Evolutionary conservation across 2,797 vertebrate species (phyloP), one percentile per base, ranked within the genome.

Genomic region (Macropodus opercularis): DNA sequence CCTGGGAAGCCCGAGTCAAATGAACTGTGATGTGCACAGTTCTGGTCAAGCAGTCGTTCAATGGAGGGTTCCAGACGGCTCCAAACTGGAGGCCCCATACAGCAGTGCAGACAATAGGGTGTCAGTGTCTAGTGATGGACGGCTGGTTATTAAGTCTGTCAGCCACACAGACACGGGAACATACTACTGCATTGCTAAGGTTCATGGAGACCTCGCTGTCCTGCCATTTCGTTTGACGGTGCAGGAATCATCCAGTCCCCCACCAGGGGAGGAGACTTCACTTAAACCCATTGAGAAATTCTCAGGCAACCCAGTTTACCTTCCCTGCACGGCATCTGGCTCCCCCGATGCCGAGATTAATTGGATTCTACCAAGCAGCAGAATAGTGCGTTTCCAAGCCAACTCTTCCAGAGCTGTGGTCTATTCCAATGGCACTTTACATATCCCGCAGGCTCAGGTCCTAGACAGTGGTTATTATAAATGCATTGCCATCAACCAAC

Each of bases 51-150:
- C 92, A 0, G 68, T 77, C 0, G 39, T 96, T 42, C 71, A 71
- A 9, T 98, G 96, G 96, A 70, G 91, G 68, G 82, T 98, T 12
- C 95, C 96, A 1, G 88, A 94, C 6, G 93, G 95, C 15, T 89
- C 92, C 8, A 90, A 85, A 48, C 11, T 95, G 32, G 71, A 80
- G 29, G 93, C 92, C 0, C 92, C 95, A 0, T 75, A 77, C 61
- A 80, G 54, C 31, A 81, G 90, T 29, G 13, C 48, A 8, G 86
- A 90, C 19, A 81, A 90, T 35, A 90, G 87, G 18, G 64, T 96
- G 80, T 93, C 93, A 7, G 65, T 94, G 53, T 92, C 93, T 4
- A 69, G 39, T 3, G 86, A 88, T 0, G 96, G 95, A 9, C 60
- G 81, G 17, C 78, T 98, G 59, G 35, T 61, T 24, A 92, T 98